Base-by-base conservation (phyloP, 2,888 invertebrate species). In the Campoletis raptor region DNA sequence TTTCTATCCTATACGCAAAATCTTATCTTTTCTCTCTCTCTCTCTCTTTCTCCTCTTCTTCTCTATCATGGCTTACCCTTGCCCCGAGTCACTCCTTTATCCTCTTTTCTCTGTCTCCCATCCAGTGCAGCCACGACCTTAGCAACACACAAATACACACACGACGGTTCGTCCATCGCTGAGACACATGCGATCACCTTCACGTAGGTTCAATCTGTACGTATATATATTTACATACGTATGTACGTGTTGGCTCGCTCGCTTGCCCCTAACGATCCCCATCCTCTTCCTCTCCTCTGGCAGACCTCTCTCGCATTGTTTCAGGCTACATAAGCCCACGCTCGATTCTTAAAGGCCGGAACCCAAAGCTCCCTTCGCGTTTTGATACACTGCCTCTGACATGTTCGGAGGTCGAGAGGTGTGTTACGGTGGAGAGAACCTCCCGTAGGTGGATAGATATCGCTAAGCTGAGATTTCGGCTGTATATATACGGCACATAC, bases 131-230 rank as follows among this genome's bases (percentile, higher is more conserved):
- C 81, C 81, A 69, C 80, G 84, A 88, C 81, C 81, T 87, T 81
- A 88, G 81, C 85, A 85, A 85, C 84, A 81, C 78, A 82, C 82
- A 42, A 84, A 85, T 80, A 81, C 78, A 82, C 82, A 57, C 76
- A 57, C 54, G 54, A 24, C 30, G 30, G 73, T 52, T 52, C 66
- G 54, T 15, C n/a, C 77, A 69, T 61, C 73, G 64, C 78, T 66
- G 52, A 30, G 69, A 76, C 81, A 72, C 84, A 81, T 79, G 81
- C 74, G 78, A 81, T 84, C 77, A 81, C 83, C 79, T 80, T 54
- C 54, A 30, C 70, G 45, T 42, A 48, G n/a, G 21, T 67, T 21
- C n/a, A 54, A 54, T 54, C 8, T 21, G 9, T 21, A 40, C 40
- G 10, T 21, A 24, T 24, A 18, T 24, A 18, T 42, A 3, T 40